Conservation (phyloP, 1,140 invertebrate genomes). For the Choristoneura fumiferana region DNA sequence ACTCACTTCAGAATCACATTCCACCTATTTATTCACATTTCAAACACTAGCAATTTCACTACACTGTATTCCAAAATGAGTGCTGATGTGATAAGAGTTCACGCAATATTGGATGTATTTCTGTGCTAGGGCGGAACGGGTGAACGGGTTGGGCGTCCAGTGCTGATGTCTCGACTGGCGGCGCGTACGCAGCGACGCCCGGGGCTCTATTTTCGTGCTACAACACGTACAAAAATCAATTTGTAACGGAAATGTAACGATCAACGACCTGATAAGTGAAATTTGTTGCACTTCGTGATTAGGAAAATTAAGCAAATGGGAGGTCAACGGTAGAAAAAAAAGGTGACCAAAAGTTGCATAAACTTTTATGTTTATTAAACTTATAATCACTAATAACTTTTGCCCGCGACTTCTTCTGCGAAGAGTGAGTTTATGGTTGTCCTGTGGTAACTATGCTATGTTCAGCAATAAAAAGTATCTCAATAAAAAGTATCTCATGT, state of each 20-base stretch:
- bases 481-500: too few species aligned
- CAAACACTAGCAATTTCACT: slow-evolving; percentile 25
- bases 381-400: too few species aligned
- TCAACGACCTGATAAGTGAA: slow-evolving; percentile 64
- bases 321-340: too few species aligned
- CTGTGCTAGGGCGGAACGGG: slow-evolving; percentile 38
- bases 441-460: too few species aligned
- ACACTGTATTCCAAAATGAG: slow-evolving; percentile 22
- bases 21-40: slow-evolving; percentile 15
- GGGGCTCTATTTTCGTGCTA: slow-evolving; percentile 73
- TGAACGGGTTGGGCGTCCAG: slow-evolving; percentile 46
- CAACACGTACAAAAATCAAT: slow-evolving; percentile 68
- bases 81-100: slow-evolving; percentile 18
- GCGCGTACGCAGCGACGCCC: slow-evolving; percentile 63
- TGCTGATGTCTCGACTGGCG: slow-evolving; percentile 53
- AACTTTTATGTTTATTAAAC: too few species aligned
- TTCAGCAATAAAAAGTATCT: too few species aligned
- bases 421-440: too few species aligned
- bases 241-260: slow-evolving; percentile 72
- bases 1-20: slow-evolving; percentile 31
- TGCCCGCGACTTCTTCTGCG: too few species aligned
- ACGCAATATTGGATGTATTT: slow-evolving; percentile 30
- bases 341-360: too few species aligned
- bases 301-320: too few species aligned
- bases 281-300: slow-evolving; percentile 23